Base-by-base conservation (phyloP, 2,113 vertebrate species). In the Cinclus cinclus region DNA sequence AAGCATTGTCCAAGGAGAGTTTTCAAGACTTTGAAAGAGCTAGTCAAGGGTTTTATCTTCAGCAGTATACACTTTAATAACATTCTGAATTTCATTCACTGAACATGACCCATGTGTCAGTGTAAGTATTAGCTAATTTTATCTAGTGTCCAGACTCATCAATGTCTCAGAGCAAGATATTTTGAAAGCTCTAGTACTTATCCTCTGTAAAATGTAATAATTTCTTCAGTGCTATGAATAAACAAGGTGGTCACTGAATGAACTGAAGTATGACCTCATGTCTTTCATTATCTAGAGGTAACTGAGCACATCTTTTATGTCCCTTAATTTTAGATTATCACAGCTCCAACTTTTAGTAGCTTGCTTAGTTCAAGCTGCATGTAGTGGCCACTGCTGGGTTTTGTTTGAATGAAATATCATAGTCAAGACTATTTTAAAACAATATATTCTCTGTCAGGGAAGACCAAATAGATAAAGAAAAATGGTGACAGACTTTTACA, bases 251-350 rank as follows among this genome's bases (percentile, higher is more conserved):
- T 44, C 41, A 20, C 6, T 49, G 37, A 77, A 83, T 2, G 5
- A 90, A 28, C 17, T 89, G 31, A 89, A 64, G 19, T 49, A 69
- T n/a, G 13, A 76, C 27, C 46, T 52, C 20, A 27, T 67, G 19
- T 42, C 31, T 83, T 81, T 67, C 62, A 28, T 47, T 63, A 37
- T 37, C 53, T 70, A 42, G 37, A 13, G 10, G 23, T n/a, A 76
- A 62, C 0, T 10, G 9, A 41, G 1, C 4, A 50, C 4, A 21
- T 2, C 5, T 41, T 59, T 35, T 53, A 59, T 81, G 20, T 70
- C 6, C 33, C 5, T 67, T 63, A 78, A 59, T 70, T 84, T 91
- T 87, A 63, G 23, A 50, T 67, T 13, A 31, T 24, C 16, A 63
- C 44, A 77, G 4, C 28, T 77, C 42, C 9, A 50, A 13, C 5